phyloP scores from a whole-genome alignment of 2,113 vertebrate species.

The Ptilorrhoa leucosticta region DNA sequence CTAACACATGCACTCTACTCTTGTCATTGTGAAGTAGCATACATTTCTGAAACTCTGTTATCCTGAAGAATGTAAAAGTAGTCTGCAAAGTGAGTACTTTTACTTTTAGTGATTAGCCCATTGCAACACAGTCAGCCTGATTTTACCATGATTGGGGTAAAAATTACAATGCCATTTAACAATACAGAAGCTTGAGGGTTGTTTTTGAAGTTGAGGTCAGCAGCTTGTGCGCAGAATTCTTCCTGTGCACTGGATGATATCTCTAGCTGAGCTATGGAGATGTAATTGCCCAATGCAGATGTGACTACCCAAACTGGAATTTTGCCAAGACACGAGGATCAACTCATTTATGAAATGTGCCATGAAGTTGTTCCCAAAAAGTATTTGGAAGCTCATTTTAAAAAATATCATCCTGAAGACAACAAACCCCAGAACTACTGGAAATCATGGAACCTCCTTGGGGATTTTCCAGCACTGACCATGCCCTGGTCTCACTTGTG shows the following conservation, averaged over 20 bases:
- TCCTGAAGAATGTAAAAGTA: not conserved
- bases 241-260: not conserved
- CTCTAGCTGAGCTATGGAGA: not conserved
- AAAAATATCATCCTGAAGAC: not conserved
- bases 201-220: not conserved
- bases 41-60: not conserved
- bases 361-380: not conserved
- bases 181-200: not conserved
- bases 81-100: not conserved
- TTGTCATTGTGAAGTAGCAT: not conserved
- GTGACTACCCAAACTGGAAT: not conserved
- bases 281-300: not conserved
- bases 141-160: not conserved
- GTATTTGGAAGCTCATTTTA: not conserved
- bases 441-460: not conserved
- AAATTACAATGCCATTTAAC: not conserved
- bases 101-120: not conserved
- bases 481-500: not conserved
- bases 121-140: not conserved
- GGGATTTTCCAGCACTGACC: not conserved
- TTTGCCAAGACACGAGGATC: not conserved
- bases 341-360: not conserved
- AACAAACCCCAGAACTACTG: not conserved
- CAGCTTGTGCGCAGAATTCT: not conserved
- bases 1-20: not conserved